Conservation (phyloP, 2,113 vertebrate genomes). For the Hemicordylus capensis region DNA sequence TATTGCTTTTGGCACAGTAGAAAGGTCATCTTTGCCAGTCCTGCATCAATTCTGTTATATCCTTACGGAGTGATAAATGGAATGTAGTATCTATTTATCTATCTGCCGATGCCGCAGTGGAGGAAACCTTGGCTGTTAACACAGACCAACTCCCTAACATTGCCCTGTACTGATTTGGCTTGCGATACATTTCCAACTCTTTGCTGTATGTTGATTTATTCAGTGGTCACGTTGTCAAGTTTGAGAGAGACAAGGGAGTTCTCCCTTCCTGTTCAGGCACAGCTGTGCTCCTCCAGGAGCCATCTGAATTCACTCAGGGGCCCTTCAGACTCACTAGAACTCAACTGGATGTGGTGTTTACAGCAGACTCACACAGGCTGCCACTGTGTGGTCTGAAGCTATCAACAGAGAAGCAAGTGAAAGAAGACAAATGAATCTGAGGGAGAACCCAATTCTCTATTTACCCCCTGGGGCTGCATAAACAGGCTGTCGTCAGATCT, state of each 20-base stretch:
- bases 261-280: slow-evolving; percentile 69
- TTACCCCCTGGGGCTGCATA: background rate
- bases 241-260: slow-evolving; percentile 62
- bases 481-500: slow-evolving; percentile 41
- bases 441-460: slow-evolving; percentile 27
- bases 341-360: slow-evolving; percentile 59
- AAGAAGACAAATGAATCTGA: slow-evolving; percentile 47
- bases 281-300: slow-evolving; percentile 70
- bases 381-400: slow-evolving; percentile 63
- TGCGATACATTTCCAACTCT: slow-evolving; percentile 48
- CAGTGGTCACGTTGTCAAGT: slow-evolving; percentile 63
- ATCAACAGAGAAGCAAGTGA: slow-evolving; percentile 24
- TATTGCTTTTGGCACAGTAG: slow-evolving; percentile 36
- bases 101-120: background rate
- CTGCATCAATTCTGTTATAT: background rate
- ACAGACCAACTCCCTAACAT: slow-evolving; percentile 43
- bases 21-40: slow-evolving; percentile 23
- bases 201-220: slow-evolving; percentile 65
- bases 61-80: accelerated
- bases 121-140: slow-evolving; percentile 29
- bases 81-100: background rate
- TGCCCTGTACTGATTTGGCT: slow-evolving; percentile 41
- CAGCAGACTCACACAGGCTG: slow-evolving; percentile 53
- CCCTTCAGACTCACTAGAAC: slow-evolving; percentile 57
- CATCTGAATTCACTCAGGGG: slow-evolving; percentile 5